Percentiles rank a stretch among this genome's conserved stretches.
Conservation (phyloP, 2,888 invertebrate species). For the Mimachlamys varia region DNA sequence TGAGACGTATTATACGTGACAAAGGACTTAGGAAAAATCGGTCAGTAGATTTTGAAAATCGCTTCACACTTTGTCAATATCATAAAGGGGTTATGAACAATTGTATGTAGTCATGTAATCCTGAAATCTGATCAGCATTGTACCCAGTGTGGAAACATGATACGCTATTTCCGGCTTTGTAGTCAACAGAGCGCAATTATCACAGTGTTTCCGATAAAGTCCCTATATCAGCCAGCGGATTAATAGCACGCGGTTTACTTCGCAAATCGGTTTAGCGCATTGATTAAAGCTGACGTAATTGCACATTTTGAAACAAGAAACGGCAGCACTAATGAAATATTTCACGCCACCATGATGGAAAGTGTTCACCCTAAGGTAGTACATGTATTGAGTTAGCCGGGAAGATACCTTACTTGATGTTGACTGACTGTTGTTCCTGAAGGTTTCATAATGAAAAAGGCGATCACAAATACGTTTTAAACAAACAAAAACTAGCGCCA, state of each 20-base stretch:
- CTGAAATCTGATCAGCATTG: too few species aligned
- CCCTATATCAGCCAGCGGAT: not conserved
- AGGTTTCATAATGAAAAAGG: not conserved
- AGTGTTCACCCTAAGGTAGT: not conserved
- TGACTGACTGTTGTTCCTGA: not conserved
- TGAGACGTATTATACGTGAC: too few species aligned
- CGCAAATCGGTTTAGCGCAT: not conserved
- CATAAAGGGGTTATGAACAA: too few species aligned
- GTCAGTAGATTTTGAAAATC: too few species aligned
- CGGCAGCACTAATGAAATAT: not conserved
- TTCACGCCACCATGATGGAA: not conserved
- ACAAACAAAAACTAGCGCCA: not conserved
- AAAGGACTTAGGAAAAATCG: too few species aligned
- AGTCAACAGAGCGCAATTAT: too few species aligned
- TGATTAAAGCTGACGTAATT: not conserved
- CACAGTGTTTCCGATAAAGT: not conserved
- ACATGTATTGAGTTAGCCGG: not conserved
- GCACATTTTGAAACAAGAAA: not conserved
- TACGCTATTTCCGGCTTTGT: too few species aligned
- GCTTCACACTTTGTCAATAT: too few species aligned
- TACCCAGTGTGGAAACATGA: too few species aligned
- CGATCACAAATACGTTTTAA: not conserved
- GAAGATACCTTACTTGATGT: not conserved
- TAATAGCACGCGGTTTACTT: not conserved
- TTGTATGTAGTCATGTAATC: too few species aligned